phyloP scores from a whole-genome alignment of 2,888 invertebrate genomes.

The Tanypteryx hageni region DNA sequence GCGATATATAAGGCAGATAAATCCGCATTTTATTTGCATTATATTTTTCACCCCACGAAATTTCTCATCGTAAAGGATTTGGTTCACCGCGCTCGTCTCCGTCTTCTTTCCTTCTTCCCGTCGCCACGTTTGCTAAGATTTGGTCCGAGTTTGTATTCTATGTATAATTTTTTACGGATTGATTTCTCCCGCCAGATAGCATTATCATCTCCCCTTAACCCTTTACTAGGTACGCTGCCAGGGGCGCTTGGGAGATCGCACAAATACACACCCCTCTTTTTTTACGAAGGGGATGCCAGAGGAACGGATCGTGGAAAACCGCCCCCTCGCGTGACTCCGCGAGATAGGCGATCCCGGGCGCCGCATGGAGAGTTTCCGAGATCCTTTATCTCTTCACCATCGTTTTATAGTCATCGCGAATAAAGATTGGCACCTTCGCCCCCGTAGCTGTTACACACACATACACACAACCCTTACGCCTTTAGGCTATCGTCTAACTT shows the following conservation, averaged over 20 bases:
- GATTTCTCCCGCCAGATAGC: conserved; percentile 32
- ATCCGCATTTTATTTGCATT: neutral
- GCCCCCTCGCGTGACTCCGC: conserved; percentile 46
- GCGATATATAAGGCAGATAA: conserved; percentile 3
- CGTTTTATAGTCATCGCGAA: conserved; percentile 62
- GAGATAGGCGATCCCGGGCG: neutral
- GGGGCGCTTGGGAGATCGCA: neutral
- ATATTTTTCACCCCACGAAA: neutral
- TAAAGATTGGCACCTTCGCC: conserved; percentile 61
- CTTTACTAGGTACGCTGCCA: neutral
- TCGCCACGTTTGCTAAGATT: neutral
- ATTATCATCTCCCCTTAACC: neutral
- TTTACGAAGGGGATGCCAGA: neutral
- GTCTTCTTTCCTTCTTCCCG: neutral
- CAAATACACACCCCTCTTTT: neutral
- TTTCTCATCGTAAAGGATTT: neutral
- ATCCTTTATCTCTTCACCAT: conserved; percentile 56
- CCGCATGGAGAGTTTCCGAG: conserved; percentile 15
- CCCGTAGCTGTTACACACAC: conserved; percentile 41
- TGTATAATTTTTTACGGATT: conserved; percentile 35
- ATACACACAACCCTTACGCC: conserved; percentile 11
- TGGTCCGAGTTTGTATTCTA: conserved; percentile 2
- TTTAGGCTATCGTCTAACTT: neutral
- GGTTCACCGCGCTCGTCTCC: neutral
- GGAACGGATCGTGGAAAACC: conserved; percentile 13